Percentiles rank a stretch among this genome's conserved stretches.
These are phyloP conservation scores for Merodon equestris DNA, from an alignment of 2,888 invertebrate genomes.

Conservation along the genomic window DNA sequence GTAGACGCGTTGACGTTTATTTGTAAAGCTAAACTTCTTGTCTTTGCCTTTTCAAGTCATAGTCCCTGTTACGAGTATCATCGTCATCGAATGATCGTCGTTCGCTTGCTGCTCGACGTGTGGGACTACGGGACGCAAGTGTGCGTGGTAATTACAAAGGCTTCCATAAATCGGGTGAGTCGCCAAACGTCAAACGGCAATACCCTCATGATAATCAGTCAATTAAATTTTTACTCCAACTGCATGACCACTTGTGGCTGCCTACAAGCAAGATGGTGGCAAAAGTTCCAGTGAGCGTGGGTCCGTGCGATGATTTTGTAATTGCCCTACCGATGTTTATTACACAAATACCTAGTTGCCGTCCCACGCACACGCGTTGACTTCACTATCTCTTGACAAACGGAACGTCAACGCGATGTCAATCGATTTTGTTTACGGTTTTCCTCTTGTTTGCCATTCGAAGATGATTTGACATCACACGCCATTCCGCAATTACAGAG, in stretches of 20 bases:
- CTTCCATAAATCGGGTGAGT: conserved; percentile 19
- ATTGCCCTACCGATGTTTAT: conserved; percentile 23
- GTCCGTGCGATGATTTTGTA: conserved; percentile 47
- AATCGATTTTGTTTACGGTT: no score
- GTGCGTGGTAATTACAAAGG: conserved; percentile 40
- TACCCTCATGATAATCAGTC: conserved; percentile 36
- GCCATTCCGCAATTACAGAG: conserved; percentile 31
- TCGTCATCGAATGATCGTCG: conserved; percentile 43
- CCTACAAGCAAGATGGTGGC: conserved; percentile 35
- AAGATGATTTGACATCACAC: conserved; percentile 21
- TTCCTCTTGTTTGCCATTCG: no score
- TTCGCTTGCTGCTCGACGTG: background rate
- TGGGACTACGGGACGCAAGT: no score
- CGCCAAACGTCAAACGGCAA: conserved; percentile 4
- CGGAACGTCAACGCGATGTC: conserved; percentile 30
- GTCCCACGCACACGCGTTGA: no score
- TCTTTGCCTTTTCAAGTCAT: conserved; percentile 61
- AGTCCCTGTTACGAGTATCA: conserved; percentile 25
- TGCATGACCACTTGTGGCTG: background rate
- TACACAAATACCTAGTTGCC: no score
- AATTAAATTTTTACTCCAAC: conserved; percentile 26
- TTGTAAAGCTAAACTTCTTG: conserved; percentile 62
- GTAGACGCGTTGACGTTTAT: conserved; percentile 59
- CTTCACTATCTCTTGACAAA: background rate
- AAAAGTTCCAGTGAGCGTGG: conserved; percentile 49